Evolutionary conservation across 2,113 vertebrate species (phyloP).

Genomic region (Nymphicus hollandicus): DNA sequence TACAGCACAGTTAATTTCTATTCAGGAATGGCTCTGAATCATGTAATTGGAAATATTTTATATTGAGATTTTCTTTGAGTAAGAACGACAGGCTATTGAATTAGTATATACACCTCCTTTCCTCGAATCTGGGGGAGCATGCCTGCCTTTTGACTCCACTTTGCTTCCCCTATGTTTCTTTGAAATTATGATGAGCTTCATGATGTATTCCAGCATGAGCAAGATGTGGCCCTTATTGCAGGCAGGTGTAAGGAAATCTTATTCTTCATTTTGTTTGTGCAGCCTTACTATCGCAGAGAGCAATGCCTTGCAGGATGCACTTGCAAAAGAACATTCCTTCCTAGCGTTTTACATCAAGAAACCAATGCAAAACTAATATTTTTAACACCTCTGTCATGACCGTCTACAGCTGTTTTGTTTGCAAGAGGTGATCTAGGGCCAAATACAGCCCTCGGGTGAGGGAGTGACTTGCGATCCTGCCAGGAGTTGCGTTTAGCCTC

Average conservation of each 20-base stretch:
- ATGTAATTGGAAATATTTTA: background rate
- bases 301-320: accelerated
- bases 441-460: background rate
- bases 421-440: background rate
- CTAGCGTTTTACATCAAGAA: background rate
- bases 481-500: background rate
- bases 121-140: accelerated
- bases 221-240: background rate
- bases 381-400: background rate
- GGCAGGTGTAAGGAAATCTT: background rate
- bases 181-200: background rate
- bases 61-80: background rate
- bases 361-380: accelerated
- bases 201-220: background rate
- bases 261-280: background rate
- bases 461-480: background rate
- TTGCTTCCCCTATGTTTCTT: accelerated
- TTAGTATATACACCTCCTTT: background rate
- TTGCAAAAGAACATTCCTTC: background rate
- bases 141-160: background rate
- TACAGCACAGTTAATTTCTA: background rate
- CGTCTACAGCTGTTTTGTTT: accelerated
- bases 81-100: background rate
- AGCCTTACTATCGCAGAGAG: accelerated
- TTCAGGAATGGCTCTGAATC: background rate